phyloP scores from a whole-genome alignment of 2,797 vertebrate genomes.

The Enteromius viviparus region DNA sequence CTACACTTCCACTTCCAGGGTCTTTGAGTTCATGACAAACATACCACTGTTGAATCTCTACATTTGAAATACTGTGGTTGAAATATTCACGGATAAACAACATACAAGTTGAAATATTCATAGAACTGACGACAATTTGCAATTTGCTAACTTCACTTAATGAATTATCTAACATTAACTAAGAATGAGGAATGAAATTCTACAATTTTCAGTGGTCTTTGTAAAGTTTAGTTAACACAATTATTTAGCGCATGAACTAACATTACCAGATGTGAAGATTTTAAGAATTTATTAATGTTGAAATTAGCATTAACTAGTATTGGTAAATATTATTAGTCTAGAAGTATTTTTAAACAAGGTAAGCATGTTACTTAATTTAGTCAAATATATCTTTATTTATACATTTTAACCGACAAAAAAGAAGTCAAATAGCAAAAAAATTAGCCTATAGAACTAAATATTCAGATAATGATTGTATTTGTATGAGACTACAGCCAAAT shows the following conservation, averaged over 20 bases:
- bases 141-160: neutral
- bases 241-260: too few species aligned
- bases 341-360: neutral
- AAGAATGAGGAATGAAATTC: neutral
- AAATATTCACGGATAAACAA: neutral
- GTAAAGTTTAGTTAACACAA: neutral
- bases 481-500: neutral
- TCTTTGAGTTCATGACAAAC: conserved; percentile 54
- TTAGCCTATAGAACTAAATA: too few species aligned
- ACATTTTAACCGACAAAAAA: neutral
- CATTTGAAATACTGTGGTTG: neutral
- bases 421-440: neutral
- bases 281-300: neutral
- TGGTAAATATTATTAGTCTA: neutral
- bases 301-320: neutral
- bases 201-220: too few species aligned
- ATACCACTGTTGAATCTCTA: conserved; percentile 11
- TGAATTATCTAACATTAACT: neutral
- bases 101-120: neutral
- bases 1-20: conserved; percentile 54
- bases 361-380: neutral
- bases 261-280: neutral
- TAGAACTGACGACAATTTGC: neutral
- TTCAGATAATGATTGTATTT: neutral
- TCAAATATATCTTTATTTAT: neutral